Percentiles rank a stretch among this genome's conserved stretches.
These are phyloP conservation scores for Tenualosa ilisha DNA, from an alignment of 2,797 vertebrate species.

Conservation along the genomic window DNA sequence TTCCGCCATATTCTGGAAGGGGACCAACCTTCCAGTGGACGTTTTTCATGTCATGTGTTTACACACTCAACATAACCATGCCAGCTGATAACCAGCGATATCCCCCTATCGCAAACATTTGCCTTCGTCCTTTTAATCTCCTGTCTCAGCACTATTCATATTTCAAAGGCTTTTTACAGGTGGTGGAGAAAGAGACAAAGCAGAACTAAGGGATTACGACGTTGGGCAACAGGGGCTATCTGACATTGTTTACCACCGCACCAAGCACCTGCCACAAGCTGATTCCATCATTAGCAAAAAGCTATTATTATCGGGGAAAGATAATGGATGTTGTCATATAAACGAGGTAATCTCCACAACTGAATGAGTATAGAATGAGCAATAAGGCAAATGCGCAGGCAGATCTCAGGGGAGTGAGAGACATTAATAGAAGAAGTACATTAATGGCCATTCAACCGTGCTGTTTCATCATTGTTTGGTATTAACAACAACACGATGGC, in stretches of 20 bases:
- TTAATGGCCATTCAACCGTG: neutral
- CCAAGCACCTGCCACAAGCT: neutral
- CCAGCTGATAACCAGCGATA: neutral
- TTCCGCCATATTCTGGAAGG: neutral
- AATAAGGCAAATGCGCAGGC: neutral
- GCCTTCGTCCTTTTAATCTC: neutral
- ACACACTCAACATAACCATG: neutral
- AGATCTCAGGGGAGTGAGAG: neutral
- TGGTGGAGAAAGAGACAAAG: neutral
- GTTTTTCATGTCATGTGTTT: neutral
- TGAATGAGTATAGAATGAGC: neutral
- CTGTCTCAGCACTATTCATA: neutral
- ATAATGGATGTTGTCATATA: neutral
- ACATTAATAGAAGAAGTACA: neutral
- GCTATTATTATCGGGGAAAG: neutral
- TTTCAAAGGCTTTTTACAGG: neutral
- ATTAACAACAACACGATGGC: neutral
- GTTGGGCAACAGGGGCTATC: neutral
- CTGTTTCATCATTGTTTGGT: neutral
- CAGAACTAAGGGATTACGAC: neutral
- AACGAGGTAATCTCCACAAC: constrained; percentile 4
- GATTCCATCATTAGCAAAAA: constrained; percentile 1
- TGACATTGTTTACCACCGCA: neutral
- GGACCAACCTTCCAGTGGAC: neutral
- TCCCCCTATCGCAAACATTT: neutral